Evolutionary conservation across 2,113 vertebrate genomes (phyloP), one percentile per base, ranked within the genome.

Genomic region (Sphaerodactylus townsendi): DNA sequence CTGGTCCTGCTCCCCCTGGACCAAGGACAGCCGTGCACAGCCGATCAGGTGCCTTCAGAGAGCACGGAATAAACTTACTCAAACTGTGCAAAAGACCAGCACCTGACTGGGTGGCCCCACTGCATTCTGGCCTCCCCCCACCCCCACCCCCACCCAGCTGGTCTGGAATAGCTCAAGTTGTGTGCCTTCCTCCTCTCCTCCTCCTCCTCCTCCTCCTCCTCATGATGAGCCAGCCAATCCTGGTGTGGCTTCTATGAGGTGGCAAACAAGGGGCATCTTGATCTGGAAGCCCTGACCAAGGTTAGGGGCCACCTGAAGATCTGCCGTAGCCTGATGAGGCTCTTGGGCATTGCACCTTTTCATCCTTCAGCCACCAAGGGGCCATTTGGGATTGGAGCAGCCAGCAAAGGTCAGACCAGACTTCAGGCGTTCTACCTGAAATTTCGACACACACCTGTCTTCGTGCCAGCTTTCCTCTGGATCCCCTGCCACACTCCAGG

Each of bases 291-390:
- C 28, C 21, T 30, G 37, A 7, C 11, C 28, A 25, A 65, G 65
- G 46, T 21, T 2, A 0, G 30, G 41, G 3, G 13, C 8, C 5
- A 7, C 25, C 33, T 0, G 3, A 25, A 6, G 25, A 9, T 15
- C 17, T 44, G 30, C 28, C 30, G 25, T 19, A 35, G 48, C 50
- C 30, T 4, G n/a, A 11, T 1, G 44, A 5, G 25, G 44, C 33
- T 10, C 50, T 48, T 50, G 68, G 50, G 50, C 50, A 53, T 19
- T 21, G 17, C 59, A 25, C 8, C 25, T 25, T 28, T 10, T 62
- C 28, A 25, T 28, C 59, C 59, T 59, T 39, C 21, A 41, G 37
- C 33, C 74, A 59, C 5, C 11, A 5, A 30, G 41, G 71, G 41
- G 28, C 25, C 33, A 48, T 17, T 14, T 17, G 23, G 53, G 53